phyloP scores from a whole-genome alignment of 2,888 invertebrate genomes.

The Mythimna vitellina region DNA sequence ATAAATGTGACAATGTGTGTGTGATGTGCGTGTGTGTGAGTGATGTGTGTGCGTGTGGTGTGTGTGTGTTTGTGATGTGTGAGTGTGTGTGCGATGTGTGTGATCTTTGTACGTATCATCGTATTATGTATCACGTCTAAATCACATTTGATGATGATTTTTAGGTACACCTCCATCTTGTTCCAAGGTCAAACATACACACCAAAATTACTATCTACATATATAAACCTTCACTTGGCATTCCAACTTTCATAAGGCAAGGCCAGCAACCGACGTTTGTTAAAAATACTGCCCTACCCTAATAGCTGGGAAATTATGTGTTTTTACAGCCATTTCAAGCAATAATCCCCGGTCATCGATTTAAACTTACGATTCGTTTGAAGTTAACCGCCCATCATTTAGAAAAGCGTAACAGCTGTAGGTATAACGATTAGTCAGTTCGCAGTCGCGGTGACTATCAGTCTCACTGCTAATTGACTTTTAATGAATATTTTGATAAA shows the following conservation, averaged over 20 bases:
- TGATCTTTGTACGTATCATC: too few relatives aligned
- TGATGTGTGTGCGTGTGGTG: too few relatives aligned
- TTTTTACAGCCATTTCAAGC: conserved; percentile 19
- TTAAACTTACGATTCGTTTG: conserved; percentile 49
- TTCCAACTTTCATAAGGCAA: not conserved
- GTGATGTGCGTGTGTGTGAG: too few relatives aligned
- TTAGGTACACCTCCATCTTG: too few relatives aligned
- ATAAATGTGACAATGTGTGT: too few relatives aligned
- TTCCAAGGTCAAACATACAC: too few relatives aligned
- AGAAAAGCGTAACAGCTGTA: conserved; percentile 5
- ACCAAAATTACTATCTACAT: too few relatives aligned
- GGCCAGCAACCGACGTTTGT: not conserved
- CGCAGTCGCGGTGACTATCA: conserved; percentile 21
- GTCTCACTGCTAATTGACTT: conserved; percentile 59
- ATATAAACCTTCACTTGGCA: too few relatives aligned
- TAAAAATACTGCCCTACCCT: conserved; percentile 4
- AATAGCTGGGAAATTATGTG: not conserved
- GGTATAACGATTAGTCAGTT: not conserved
- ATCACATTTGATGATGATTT: too few relatives aligned
- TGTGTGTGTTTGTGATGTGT: too few relatives aligned
- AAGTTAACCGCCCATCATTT: conserved; percentile 56
- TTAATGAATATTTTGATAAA: conserved; percentile 63
- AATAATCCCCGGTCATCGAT: conserved; percentile 39
- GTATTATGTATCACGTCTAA: too few relatives aligned
- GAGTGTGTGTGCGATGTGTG: too few relatives aligned